These are phyloP conservation scores for Macrobrachium rosenbergii DNA, from an alignment of 1,140 invertebrate species.

Conservation along the genomic window DNA sequence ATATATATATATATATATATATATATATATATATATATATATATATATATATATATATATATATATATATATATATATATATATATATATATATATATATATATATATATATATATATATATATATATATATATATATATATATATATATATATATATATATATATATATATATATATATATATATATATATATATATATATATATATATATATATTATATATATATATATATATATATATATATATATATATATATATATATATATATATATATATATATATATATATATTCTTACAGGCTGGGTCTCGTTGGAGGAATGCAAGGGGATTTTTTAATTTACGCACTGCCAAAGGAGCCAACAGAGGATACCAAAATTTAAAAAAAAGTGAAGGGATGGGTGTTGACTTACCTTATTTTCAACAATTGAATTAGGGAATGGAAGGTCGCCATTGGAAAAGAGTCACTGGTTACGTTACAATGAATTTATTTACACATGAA, in stretches of 20 bases:
- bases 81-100: not conserved
- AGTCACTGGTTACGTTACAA: too few species aligned
- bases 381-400: too few species aligned
- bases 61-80: slow-evolving; percentile 9
- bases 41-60: slow-evolving; percentile 13
- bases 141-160: not conserved
- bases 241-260: slow-evolving; percentile 3
- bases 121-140: slow-evolving; percentile 13
- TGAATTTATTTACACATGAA: too few species aligned
- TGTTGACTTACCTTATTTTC: too few species aligned
- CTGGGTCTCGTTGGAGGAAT: too few species aligned
- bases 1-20: slow-evolving; percentile 20
- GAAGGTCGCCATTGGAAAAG: too few species aligned
- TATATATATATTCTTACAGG: not conserved
- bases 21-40: slow-evolving; percentile 6
- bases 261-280: not conserved
- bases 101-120: not conserved
- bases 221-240: slow-evolving; percentile 14
- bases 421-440: too few species aligned
- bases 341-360: too few species aligned
- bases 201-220: slow-evolving; percentile 12
- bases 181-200: slow-evolving; percentile 12
- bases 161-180: slow-evolving; percentile 1
- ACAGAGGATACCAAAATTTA: too few species aligned
- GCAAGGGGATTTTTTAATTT: too few species aligned